A percentile compares a stretch with the other conserved stretches of the same genome.
phyloP scores from a whole-genome alignment of 2,113 vertebrate genomes.

The Phalacrocorax pelagicus region DNA sequence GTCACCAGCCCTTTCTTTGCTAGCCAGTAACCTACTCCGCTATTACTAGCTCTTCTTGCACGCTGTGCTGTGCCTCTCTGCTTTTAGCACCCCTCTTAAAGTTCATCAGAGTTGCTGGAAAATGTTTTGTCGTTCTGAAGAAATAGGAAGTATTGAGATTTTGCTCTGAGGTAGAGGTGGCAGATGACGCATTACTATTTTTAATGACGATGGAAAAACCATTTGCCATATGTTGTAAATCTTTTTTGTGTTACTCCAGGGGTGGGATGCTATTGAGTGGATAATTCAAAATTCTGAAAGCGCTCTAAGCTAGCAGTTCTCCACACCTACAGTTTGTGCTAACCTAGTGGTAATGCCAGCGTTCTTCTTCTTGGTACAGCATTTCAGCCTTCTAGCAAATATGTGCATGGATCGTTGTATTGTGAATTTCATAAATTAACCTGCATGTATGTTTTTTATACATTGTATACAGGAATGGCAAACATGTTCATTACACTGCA shows the following conservation, averaged over 20 bases:
- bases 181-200: not conserved
- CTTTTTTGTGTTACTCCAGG: slow-evolving; percentile 84
- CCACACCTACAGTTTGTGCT: slow-evolving; percentile 75
- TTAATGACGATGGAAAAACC: not conserved
- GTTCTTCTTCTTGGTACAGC: slow-evolving; percentile 48
- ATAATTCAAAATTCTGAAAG: slow-evolving; percentile 95
- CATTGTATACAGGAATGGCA: slow-evolving; percentile 49
- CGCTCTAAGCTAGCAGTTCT: slow-evolving; percentile 81
- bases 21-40: not conserved
- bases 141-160: not conserved
- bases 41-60: not conserved
- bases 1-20: not conserved
- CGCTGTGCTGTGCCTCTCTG: not conserved
- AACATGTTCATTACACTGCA: not conserved
- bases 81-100: not conserved
- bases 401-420: slow-evolving; percentile 33
- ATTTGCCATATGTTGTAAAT: slow-evolving; percentile 48
- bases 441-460: slow-evolving; percentile 44
- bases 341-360: slow-evolving; percentile 76
- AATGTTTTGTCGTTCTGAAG: not conserved
- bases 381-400: slow-evolving; percentile 35
- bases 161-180: not conserved
- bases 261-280: slow-evolving; percentile 99
- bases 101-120: not conserved
- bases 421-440: not conserved